Evolutionary conservation across 1,140 invertebrate genomes (phyloP), one percentile per base, ranked within the genome.

Genomic region (Cryptotermes secundus): DNA sequence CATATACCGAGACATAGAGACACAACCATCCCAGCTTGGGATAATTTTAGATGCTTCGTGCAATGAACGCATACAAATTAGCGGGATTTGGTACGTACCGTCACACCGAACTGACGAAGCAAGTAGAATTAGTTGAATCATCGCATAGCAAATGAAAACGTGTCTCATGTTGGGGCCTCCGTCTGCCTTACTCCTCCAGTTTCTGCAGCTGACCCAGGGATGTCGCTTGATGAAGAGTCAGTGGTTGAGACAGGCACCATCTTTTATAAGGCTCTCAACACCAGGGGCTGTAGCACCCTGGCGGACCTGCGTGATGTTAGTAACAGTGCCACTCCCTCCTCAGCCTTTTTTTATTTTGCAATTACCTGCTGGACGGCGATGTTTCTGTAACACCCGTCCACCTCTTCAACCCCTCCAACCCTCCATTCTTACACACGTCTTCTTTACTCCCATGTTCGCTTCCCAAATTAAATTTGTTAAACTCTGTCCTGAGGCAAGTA

Each of bases 351-450:
- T 72, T 72, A 31, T 31, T 72, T 31, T 72, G 59, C 59, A 72
- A 72, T 72, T 72, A 72, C 59, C 59, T 72, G 16, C 9, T 31
- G 59, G 1, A 72, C 59, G 59, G 14, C 59, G 59, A 26, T n/a
- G 59, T 72, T 72, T 72, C n/a, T 72, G 26, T 72, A 31, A 72
- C 59, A 72, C n/a, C 59, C 59, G 59, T 72, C n/a, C 59, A 72
- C 26, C 59, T 10, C 26, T 12, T 31, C 59, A n/a, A 26, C 59
- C 59, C 59, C 59, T n/a, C 59, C 26, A 26, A n/a, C 59, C 59
- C 59, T n/a, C 31, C n/a, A 72, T 31, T 72, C 59, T 72, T 72
- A 72, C 26, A 72, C 59, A 72, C 59, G 59, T 16, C 59, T 72
- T 72, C n/a, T 31, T 72, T 72, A 1, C 59, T 14, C 26, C 9